Conservation (phyloP, 2,888 invertebrate species). For the Campoplex capitator region DNA sequence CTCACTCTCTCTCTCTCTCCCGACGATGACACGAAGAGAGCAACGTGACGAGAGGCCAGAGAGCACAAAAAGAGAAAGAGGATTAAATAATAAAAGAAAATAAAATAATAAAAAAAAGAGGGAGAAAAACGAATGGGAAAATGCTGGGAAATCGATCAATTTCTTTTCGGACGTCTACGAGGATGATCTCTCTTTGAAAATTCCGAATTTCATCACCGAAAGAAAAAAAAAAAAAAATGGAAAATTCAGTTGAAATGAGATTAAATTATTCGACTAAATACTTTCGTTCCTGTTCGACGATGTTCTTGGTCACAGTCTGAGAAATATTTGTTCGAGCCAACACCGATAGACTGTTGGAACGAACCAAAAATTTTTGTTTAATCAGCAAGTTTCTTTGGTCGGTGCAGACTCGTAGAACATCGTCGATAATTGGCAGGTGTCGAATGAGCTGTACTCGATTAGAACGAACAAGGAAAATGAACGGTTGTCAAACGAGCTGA, state of each 20-base stretch:
- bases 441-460: not conserved
- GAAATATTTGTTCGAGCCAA: too few species aligned
- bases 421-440: not conserved
- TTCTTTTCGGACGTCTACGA: not conserved
- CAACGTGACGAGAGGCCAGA: constrained; percentile 21
- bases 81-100: not conserved
- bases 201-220: too few species aligned
- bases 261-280: too few species aligned
- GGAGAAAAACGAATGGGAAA: not conserved
- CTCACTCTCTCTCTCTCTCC: not conserved
- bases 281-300: too few species aligned
- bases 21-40: constrained; percentile 28
- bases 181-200: too few species aligned
- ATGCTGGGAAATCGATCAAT: not conserved
- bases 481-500: not conserved
- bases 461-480: not conserved
- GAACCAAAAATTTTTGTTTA: too few species aligned
- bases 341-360: too few species aligned
- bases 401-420: not conserved
- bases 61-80: not conserved
- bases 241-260: too few species aligned
- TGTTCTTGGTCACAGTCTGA: too few species aligned
- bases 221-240: too few species aligned
- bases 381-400: not conserved
- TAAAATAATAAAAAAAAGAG: constrained; percentile 4